A percentile compares a stretch with the other conserved stretches of the same genome.
Conservation (phyloP, 2,888 invertebrate species). For the Drosophila birchii region DNA sequence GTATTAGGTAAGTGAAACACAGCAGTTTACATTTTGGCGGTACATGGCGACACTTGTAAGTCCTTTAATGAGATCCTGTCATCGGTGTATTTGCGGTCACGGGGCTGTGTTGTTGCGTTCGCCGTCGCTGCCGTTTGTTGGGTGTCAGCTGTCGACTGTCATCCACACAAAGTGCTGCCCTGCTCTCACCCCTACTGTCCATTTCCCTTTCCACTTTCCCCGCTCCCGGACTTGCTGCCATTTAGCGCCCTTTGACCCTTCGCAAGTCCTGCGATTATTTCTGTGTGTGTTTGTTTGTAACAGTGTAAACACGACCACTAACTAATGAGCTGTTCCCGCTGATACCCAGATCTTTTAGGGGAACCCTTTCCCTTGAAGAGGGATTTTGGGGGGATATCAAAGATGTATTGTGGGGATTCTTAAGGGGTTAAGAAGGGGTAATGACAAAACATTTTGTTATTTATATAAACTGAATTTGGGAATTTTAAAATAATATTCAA, state of each 20-base stretch:
- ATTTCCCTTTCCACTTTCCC: constrained; percentile 1
- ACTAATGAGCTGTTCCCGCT: constrained; percentile 34
- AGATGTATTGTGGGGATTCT: not conserved
- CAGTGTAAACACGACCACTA: constrained; percentile 20
- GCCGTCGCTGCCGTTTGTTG: not conserved
- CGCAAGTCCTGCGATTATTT: not conserved
- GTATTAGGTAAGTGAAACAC: constrained; percentile 2
- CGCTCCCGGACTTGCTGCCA: not conserved
- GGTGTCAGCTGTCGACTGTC: constrained; percentile 19
- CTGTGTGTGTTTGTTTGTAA: constrained; percentile 7
- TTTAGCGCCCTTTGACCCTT: constrained; percentile 22
- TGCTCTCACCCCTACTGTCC: not conserved
- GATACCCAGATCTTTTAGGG: constrained; percentile 2
- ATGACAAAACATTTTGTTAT: too few species aligned
- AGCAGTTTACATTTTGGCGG: constrained; percentile 20
- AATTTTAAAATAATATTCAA: not conserved
- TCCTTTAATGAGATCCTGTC: constrained; percentile 41
- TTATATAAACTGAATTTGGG: too few species aligned
- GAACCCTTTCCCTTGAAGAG: too few species aligned
- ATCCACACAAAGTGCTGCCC: constrained; percentile 24
- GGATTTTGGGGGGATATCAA: not conserved
- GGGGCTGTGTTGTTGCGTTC: not conserved
- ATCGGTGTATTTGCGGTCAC: constrained; percentile 41
- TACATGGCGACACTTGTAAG: constrained; percentile 31
- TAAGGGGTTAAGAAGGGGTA: not conserved